phyloP scores from a whole-genome alignment of 2,113 vertebrate species.

The Seriola dumerili region DNA sequence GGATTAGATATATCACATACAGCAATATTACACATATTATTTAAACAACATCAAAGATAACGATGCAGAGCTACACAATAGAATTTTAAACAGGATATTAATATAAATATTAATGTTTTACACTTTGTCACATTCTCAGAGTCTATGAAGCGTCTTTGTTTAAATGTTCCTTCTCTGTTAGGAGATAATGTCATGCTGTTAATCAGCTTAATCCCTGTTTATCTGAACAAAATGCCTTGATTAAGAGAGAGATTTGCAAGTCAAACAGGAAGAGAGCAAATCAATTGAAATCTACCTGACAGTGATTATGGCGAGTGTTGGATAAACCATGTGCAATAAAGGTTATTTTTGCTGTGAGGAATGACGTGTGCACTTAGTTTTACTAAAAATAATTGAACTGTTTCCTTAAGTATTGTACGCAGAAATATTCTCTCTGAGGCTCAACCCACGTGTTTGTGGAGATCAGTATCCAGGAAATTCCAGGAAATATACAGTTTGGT shows the following conservation, averaged over 20 bases:
- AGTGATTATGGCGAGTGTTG: constrained; percentile 40
- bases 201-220: constrained; percentile 78
- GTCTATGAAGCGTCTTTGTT: constrained; percentile 22
- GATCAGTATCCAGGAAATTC: background rate
- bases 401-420: background rate
- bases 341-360: constrained; percentile 20
- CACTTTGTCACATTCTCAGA: constrained; percentile 4
- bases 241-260: constrained; percentile 79
- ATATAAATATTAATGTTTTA: background rate
- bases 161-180: constrained; percentile 25
- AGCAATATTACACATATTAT: too few species aligned
- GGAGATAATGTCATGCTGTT: constrained; percentile 59
- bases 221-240: constrained; percentile 73
- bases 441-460: background rate
- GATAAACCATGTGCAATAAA: constrained; percentile 20
- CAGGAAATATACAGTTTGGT: background rate
- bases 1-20: too few species aligned
- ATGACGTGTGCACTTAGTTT: constrained; percentile 3
- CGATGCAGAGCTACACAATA: background rate
- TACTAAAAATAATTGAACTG: background rate
- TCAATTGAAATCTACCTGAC: constrained; percentile 68
- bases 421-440: background rate
- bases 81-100: background rate
- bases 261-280: constrained; percentile 69
- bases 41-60: background rate